Evolutionary conservation across 1,140 invertebrate species (phyloP), one percentile per base, ranked within the genome.

Genomic region (Phymastichus coffea): DNA sequence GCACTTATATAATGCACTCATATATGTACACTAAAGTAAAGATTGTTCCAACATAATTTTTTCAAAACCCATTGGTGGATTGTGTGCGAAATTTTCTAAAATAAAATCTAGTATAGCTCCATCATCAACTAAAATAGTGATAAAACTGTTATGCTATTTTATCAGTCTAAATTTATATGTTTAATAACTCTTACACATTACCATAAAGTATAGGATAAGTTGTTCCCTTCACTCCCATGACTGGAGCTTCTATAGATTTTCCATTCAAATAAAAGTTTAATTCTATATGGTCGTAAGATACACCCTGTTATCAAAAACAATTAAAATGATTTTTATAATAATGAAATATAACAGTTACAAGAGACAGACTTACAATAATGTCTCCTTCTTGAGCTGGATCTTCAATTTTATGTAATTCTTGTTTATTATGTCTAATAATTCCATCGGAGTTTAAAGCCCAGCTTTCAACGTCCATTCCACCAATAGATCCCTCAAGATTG

Each of bases 31-130:
- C 88, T 93, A 99, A 59, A 99, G 87, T 20, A 99, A 82, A 3
- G 95, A 96, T 77, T 99, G 94, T 79, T 99, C 97, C 49, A 98
- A 83, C 89, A 99, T 93, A 61, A 99, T 98, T 80, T 91, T 91
- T 63, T 97, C 94, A 76, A 92, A 99, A 26, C 97, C 97, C 38
- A 84, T 79, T 0, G 97, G 96, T 38, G 92, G 89, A 3, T 87
- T 81, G 74, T 93, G 87, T 57, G 85, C 82, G 77, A 98, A 99
- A 69, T 90, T 90, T 61, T 93, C 89, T 76, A 98, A 86, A 67
- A 95, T 90, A 65, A 97, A 87, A 79, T 99, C 97, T 75, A 99
- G 78, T 63, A 98, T 97, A 26, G 96, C 95, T 70, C 95, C 95
- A 77, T 98, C 94, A 72, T 98, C 95, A 66, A 99, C 96, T 97